phyloP scores from a whole-genome alignment of 2,797 vertebrate species.

The Crax fasciolata region DNA sequence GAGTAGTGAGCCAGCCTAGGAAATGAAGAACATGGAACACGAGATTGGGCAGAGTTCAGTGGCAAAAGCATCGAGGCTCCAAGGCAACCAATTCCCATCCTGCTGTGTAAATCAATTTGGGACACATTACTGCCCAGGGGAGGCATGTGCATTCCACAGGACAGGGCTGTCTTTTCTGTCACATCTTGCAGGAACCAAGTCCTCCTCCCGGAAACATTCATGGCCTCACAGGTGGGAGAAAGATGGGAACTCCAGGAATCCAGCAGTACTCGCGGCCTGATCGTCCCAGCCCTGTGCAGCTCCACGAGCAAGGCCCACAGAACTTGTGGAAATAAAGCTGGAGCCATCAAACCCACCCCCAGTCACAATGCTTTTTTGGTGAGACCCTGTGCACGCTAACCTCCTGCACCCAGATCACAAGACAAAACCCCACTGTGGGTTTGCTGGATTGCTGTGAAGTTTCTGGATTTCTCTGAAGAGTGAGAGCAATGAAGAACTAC shows the following conservation, averaged over 20 bases:
- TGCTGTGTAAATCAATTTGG: background rate
- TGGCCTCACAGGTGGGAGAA: background rate
- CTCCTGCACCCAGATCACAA: background rate
- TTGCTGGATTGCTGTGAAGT: background rate
- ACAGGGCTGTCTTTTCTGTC: background rate
- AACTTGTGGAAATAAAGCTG: background rate
- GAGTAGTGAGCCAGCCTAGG: conserved; percentile 95
- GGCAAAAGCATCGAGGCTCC: background rate
- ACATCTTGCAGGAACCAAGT: background rate
- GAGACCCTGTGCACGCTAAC: background rate
- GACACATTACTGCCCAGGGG: too few species aligned
- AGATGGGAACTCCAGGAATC: background rate
- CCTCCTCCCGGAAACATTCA: background rate
- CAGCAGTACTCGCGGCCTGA: background rate
- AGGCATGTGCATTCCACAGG: rapidly evolving
- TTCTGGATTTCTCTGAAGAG: background rate
- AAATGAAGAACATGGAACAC: background rate
- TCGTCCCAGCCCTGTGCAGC: background rate
- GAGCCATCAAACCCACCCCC: background rate
- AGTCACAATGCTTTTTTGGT: background rate
- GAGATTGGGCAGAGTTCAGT: background rate
- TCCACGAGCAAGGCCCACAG: background rate
- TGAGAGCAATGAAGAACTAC: background rate
- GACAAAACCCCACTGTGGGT: background rate
- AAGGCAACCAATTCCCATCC: background rate